Base-by-base conservation (phyloP, 2,888 invertebrate species). In the Pachydiplax longipennis region DNA sequence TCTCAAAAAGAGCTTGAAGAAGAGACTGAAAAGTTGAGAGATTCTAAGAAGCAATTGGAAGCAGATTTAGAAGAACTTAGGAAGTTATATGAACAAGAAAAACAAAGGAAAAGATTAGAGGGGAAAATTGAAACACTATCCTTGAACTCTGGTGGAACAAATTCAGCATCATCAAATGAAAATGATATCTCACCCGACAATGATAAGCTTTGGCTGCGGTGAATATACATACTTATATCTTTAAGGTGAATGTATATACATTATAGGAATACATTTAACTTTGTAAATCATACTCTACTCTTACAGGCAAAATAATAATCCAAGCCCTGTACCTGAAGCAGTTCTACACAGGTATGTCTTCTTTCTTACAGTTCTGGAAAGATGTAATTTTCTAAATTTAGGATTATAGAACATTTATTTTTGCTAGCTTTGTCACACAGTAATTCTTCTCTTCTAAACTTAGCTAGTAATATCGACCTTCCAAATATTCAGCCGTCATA, bases 41-140 rank as follows among this genome's bases (percentile, higher is more conserved):
- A 87, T 22, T 87, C 87, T 91, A 95, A 96, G 92, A 94, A 95
- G 91, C 93, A 94, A 90, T 94, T 96, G 31, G 96, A 96, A 92
- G 94, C 95, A 44, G 96, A 96, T 93, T 95, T 96, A 92, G 93
- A 94, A 90, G 94, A 94, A 35, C 94, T 96, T 91, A 94, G 95
- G 91, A 93, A 94, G 53, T 95, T 95, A 81, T 96, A 96, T 92
- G 95, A 96, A 92, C 93, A 94, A 53, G 94, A 95, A 91, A 92
- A 95, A 90, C 92, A 93, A 2, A 92, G 93, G 90, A 93, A 61
- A 65, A 87, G 87, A 65, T 58, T 37, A 18, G 87, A 87, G n/a
- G 87, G 87, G 12, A 58, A 87, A n/a, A 87, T 87, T 37, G 87
- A 87, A 12, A 87, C 61, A n/a, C 58, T 87, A 37, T 87, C 87